Evolutionary conservation across 2,888 invertebrate species (phyloP).

Genomic region (Watsonalla binaria): DNA sequence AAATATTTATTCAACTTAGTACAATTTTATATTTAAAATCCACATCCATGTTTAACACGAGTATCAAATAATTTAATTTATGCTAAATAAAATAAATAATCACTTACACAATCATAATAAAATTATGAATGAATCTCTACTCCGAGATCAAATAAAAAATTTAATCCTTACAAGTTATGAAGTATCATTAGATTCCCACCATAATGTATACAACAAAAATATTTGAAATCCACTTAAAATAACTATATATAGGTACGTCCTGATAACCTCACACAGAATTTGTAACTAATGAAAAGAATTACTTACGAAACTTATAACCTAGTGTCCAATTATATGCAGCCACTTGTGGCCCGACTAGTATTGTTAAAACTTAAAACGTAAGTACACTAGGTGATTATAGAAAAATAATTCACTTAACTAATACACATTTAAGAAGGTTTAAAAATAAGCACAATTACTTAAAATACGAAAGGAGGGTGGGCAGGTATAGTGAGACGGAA

Average conservation of each 20-base stretch:
- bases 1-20: constrained; percentile 2
- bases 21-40: constrained; percentile 24
- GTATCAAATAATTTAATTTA: constrained; percentile 24
- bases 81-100: constrained; percentile 24
- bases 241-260: too few relatives aligned
- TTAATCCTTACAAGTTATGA: background rate
- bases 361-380: constrained; percentile 14
- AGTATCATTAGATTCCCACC: background rate
- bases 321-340: constrained; percentile 5
- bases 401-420: constrained; percentile 25
- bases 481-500: constrained; percentile 42
- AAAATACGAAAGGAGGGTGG: constrained; percentile 53
- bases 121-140: constrained; percentile 9
- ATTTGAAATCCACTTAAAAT: background rate
- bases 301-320: background rate
- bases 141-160: background rate
- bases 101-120: constrained; percentile 12
- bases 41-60: constrained; percentile 60
- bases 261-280: too few relatives aligned
- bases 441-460: constrained; percentile 10
- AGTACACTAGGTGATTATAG: constrained; percentile 14
- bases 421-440: constrained; percentile 25
- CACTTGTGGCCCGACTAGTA: constrained; percentile 21
- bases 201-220: background rate
- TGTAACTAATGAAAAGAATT: too few relatives aligned